These are phyloP conservation scores for Acleris sparsana DNA, from an alignment of 2,888 invertebrate genomes.

Conservation along the genomic window DNA sequence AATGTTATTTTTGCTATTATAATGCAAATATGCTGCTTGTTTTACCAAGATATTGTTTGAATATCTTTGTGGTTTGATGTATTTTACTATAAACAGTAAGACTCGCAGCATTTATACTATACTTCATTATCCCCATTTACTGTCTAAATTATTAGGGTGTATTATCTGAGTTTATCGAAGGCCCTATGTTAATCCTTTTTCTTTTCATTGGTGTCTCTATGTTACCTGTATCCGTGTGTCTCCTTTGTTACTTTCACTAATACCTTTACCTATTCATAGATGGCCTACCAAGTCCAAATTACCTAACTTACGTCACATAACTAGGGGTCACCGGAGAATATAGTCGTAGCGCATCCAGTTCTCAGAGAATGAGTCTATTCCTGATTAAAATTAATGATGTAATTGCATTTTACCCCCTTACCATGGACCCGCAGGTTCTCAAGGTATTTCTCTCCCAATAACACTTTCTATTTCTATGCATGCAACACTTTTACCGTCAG, in stretches of 20 bases:
- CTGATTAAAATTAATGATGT: slow-evolving; percentile 79
- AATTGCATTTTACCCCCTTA: slow-evolving; percentile 81
- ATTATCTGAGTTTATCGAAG: slow-evolving; percentile 48
- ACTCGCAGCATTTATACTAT: neutral
- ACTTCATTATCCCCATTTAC: slow-evolving; percentile 49
- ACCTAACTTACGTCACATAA: slow-evolving; percentile 53
- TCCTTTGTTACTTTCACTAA: slow-evolving; percentile 67
- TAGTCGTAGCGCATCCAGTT: slow-evolving; percentile 60
- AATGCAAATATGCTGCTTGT: slow-evolving; percentile 28
- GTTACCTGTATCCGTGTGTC: slow-evolving; percentile 69
- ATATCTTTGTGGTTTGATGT: slow-evolving; percentile 9
- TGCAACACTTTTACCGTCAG: slow-evolving; percentile 58
- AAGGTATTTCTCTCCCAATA: slow-evolving; percentile 83
- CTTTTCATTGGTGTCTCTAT: slow-evolving; percentile 73
- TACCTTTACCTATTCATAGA: slow-evolving; percentile 61
- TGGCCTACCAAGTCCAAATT: slow-evolving; percentile 52
- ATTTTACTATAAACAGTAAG: no score
- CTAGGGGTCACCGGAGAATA: slow-evolving; percentile 74
- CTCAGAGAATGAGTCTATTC: slow-evolving; percentile 63
- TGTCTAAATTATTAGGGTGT: slow-evolving; percentile 55
- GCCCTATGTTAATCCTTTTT: slow-evolving; percentile 61
- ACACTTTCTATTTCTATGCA: slow-evolving; percentile 78
- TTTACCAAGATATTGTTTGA: slow-evolving; percentile 15
- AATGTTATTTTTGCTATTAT: slow-evolving; percentile 8
- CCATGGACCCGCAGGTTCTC: slow-evolving; percentile 84